Evolutionary conservation across 2,888 invertebrate species (phyloP).

Genomic region (Merodon equestris): DNA sequence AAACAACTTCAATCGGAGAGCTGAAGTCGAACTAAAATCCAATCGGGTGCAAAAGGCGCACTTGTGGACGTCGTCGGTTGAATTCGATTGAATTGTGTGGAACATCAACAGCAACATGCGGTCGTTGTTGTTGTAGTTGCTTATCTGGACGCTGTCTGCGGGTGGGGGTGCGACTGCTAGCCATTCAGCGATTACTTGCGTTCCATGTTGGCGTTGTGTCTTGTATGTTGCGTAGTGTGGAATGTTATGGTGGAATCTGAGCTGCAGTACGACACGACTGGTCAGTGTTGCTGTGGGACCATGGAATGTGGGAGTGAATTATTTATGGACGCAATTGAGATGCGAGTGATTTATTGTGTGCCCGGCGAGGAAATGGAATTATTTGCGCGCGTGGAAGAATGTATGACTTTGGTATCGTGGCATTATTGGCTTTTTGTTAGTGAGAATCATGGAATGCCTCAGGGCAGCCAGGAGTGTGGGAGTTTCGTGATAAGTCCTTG

Average conservation of each 20-base stretch:
- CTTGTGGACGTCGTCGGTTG: slow-evolving; percentile 65
- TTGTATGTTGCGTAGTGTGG: slow-evolving; percentile 16
- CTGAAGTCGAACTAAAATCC: slow-evolving; percentile 61
- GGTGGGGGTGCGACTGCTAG: slow-evolving; percentile 4
- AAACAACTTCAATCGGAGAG: slow-evolving; percentile 65
- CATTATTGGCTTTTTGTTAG: too few relatives aligned
- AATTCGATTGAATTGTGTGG: slow-evolving; percentile 67
- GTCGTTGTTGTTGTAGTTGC: slow-evolving; percentile 24
- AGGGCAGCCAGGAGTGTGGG: too few relatives aligned
- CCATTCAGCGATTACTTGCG: background rate
- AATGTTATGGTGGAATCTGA: slow-evolving; percentile 21
- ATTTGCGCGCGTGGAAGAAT: too few relatives aligned
- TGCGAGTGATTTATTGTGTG: background rate
- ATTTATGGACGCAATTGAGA: background rate
- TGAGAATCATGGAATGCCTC: too few relatives aligned
- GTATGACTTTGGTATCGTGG: too few relatives aligned
- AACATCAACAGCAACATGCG: slow-evolving; percentile 59
- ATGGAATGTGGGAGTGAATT: background rate
- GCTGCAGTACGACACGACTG: background rate
- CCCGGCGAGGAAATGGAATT: too few relatives aligned
- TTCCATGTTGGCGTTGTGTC: slow-evolving; percentile 21
- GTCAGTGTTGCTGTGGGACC: background rate
- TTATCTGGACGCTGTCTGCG: slow-evolving; percentile 29
- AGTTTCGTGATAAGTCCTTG: too few relatives aligned
- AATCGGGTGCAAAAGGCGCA: slow-evolving; percentile 61